Percentiles rank a stretch among this genome's conserved stretches.
phyloP scores from a whole-genome alignment of 2,797 vertebrate species.

The Melanotaenia pygmaea region DNA sequence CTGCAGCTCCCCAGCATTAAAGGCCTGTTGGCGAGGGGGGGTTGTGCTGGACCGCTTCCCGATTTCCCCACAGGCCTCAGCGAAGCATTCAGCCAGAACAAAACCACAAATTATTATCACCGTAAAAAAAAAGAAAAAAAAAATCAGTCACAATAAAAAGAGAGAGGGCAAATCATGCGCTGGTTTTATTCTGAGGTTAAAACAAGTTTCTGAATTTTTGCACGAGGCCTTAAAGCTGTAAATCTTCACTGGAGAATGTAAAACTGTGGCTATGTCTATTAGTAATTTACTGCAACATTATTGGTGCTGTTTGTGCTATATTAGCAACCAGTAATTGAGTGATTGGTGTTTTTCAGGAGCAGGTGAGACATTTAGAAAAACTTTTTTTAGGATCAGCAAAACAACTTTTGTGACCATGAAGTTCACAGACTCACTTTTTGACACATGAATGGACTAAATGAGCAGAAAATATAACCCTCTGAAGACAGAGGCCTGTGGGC shows the following conservation, averaged over 20 bases:
- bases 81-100: constrained; percentile 64
- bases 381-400: constrained; percentile 14
- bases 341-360: constrained; percentile 12
- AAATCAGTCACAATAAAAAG: constrained; percentile 56
- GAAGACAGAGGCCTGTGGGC: constrained; percentile 35
- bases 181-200: constrained; percentile 39
- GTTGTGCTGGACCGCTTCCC: constrained; percentile 61
- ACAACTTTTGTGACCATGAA: constrained; percentile 1
- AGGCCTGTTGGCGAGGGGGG: constrained; percentile 43
- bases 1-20: constrained; percentile 55
- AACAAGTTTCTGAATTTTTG: constrained; percentile 35
- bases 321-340: constrained; percentile 12
- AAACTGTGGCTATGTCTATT: constrained; percentile 10
- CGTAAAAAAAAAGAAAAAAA: constrained; percentile 25
- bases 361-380: constrained; percentile 35
- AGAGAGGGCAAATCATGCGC: neutral
- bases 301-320: constrained; percentile 20
- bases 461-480: constrained; percentile 24
- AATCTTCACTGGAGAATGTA: constrained; percentile 37
- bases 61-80: constrained; percentile 63
- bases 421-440: constrained; percentile 14
- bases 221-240: constrained; percentile 36
- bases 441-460: constrained; percentile 21
- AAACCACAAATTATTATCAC: constrained; percentile 79
- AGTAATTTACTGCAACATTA: constrained; percentile 24